Conservation (phyloP, 2,113 vertebrate species). For the Vulpes vulpes region DNA sequence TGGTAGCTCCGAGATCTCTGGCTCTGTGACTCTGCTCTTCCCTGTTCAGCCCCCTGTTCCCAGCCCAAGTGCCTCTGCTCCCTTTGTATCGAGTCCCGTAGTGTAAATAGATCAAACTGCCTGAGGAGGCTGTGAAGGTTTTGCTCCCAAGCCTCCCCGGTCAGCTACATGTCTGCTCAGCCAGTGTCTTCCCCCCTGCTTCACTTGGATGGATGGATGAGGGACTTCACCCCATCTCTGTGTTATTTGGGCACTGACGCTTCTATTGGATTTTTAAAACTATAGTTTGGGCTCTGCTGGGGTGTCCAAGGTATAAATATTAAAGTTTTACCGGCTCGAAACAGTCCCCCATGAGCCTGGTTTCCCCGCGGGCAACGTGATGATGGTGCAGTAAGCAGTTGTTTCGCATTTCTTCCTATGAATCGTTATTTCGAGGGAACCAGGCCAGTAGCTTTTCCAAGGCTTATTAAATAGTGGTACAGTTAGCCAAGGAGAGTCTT, state of each 20-base stretch:
- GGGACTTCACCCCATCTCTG: not conserved
- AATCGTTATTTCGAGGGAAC: not conserved
- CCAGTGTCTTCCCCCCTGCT: not conserved
- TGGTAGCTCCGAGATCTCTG: not conserved
- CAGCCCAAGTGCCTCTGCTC: not conserved
- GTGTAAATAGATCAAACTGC: not conserved
- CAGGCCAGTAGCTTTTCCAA: conserved; percentile 12
- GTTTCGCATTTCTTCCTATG: conserved; percentile 3
- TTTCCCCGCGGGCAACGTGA: not conserved
- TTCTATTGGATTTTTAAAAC: not conserved
- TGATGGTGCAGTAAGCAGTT: conserved; percentile 3
- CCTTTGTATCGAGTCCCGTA: not conserved
- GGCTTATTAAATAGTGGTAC: not conserved
- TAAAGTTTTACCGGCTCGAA: not conserved
- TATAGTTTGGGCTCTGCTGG: not conserved
- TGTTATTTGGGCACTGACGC: not conserved
- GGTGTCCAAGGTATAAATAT: not conserved
- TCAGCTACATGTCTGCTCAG: not conserved
- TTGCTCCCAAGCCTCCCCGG: not conserved
- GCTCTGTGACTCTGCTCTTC: not conserved
- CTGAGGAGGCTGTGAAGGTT: not conserved
- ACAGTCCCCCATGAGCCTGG: not conserved
- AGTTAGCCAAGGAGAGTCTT: conserved; percentile 8
- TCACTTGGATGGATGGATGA: fast-evolving
- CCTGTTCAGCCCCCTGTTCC: not conserved